Conservation (phyloP, 1,140 invertebrate species). For the Ceratina australensis region DNA sequence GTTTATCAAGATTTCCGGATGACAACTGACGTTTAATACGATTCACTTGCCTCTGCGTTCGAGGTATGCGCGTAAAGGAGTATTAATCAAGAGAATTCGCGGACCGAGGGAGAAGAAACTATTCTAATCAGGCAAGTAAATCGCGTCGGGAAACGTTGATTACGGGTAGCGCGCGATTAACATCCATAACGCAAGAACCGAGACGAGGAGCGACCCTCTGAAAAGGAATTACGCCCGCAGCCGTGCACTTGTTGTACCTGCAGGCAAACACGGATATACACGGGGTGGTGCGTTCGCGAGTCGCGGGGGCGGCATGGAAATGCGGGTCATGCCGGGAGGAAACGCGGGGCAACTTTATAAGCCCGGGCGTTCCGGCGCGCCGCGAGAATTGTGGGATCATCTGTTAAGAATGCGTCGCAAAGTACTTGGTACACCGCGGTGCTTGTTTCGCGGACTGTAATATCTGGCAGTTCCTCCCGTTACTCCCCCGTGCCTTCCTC, state of each 20-base stretch:
- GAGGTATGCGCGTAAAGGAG: too few species aligned
- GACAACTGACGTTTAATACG: too few species aligned
- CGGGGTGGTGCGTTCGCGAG: too few species aligned
- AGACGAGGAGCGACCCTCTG: background rate
- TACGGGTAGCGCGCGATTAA: slow-evolving; percentile 2
- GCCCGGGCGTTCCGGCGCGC: slow-evolving; percentile 22
- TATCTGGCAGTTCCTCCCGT: slow-evolving; percentile 32
- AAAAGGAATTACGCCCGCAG: slow-evolving; percentile 14
- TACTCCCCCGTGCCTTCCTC: background rate
- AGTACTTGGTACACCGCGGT: slow-evolving; percentile 43
- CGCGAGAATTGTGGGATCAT: slow-evolving; percentile 50
- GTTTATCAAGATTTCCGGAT: too few species aligned
- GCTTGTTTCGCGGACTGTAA: slow-evolving; percentile 32
- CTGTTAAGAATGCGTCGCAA: slow-evolving; percentile 40
- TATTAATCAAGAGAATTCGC: background rate
- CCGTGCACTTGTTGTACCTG: background rate
- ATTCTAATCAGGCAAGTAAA: background rate
- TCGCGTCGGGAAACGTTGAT: background rate
- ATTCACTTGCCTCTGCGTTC: too few species aligned
- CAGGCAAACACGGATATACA: too few species aligned
- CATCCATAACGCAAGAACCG: background rate
- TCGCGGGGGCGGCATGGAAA: slow-evolving; percentile 9
- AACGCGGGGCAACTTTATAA: slow-evolving; percentile 37
- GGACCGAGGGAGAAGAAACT: too few species aligned
- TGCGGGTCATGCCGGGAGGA: slow-evolving; percentile 23